Percentiles rank a stretch among this genome's conserved stretches.
phyloP scores from a whole-genome alignment of 2,113 vertebrate species.

The Xenopus tropicalis region DNA sequence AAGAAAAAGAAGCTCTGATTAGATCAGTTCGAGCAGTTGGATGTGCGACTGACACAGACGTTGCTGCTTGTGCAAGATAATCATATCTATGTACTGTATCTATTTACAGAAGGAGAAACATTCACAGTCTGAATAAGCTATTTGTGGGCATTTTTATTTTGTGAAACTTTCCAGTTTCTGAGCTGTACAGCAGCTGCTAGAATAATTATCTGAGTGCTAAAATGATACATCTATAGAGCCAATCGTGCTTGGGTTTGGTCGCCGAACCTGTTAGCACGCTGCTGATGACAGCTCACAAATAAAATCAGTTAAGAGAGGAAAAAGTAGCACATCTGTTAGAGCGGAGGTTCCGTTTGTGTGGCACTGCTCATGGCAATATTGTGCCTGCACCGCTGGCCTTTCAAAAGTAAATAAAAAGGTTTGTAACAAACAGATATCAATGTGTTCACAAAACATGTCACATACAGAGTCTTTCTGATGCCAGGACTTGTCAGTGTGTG shows the following conservation, averaged over 20 bases:
- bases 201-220: conserved; percentile 62
- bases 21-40: conserved; percentile 57
- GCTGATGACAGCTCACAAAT: background rate
- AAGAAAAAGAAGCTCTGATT: conserved; percentile 59
- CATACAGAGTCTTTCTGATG: too few species aligned
- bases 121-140: conserved; percentile 32
- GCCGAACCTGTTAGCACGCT: background rate
- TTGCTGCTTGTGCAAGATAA: conserved; percentile 56
- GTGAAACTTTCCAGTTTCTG: conserved; percentile 51
- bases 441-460: too few species aligned
- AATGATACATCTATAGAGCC: conserved; percentile 45
- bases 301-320: background rate
- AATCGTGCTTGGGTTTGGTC: conserved; percentile 15
- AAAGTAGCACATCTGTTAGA: background rate
- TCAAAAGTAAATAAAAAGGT: too few species aligned
- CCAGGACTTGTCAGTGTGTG: too few species aligned
- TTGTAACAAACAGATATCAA: too few species aligned
- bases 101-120: conserved; percentile 44
- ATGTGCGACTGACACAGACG: conserved; percentile 57
- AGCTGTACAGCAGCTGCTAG: conserved; percentile 52
- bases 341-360: background rate
- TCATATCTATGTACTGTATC: conserved; percentile 44
- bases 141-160: conserved; percentile 44
- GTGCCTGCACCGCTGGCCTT: too few species aligned
- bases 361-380: background rate